Percentiles rank a stretch among this genome's conserved stretches.
Evolutionary conservation across 2,797 vertebrate species (phyloP).

Genomic region (Mormyrus hasselquistii): DNA sequence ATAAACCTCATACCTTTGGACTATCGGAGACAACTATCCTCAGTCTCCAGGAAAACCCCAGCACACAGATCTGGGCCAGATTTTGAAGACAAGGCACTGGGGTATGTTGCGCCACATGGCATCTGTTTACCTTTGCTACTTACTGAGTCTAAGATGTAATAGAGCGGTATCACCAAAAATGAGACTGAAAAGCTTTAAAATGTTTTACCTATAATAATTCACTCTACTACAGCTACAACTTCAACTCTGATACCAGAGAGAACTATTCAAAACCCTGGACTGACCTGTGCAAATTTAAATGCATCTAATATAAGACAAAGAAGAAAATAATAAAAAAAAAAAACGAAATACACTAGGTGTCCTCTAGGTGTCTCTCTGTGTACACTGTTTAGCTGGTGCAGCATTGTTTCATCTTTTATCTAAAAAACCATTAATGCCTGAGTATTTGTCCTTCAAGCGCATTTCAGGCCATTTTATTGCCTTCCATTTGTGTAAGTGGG

Average conservation of each 20-base stretch:
- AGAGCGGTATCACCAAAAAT: not conserved
- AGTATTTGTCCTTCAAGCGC: not conserved
- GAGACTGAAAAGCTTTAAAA: not conserved
- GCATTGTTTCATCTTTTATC: not conserved
- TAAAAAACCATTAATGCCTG: not conserved
- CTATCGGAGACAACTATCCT: not conserved
- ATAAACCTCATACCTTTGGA: not conserved
- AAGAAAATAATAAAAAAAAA: not conserved
- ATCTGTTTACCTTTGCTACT: not conserved
- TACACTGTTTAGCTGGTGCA: not conserved
- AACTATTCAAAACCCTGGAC: not conserved
- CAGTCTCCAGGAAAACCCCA: not conserved
- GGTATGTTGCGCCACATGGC: not conserved
- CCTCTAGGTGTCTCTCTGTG: constrained; percentile 17
- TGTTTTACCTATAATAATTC: not conserved
- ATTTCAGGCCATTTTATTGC: constrained; percentile 8
- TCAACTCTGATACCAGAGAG: not conserved
- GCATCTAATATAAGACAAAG: not conserved
- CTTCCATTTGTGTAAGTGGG: constrained; percentile 17
- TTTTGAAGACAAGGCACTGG: not conserved
- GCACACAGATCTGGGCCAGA: not conserved
- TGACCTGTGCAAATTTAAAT: not conserved
- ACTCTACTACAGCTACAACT: not conserved
- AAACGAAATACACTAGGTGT: not conserved
- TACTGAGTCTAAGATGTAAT: not conserved